phyloP scores from a whole-genome alignment of 2,888 invertebrate genomes.

The Lapara coniferarum region DNA sequence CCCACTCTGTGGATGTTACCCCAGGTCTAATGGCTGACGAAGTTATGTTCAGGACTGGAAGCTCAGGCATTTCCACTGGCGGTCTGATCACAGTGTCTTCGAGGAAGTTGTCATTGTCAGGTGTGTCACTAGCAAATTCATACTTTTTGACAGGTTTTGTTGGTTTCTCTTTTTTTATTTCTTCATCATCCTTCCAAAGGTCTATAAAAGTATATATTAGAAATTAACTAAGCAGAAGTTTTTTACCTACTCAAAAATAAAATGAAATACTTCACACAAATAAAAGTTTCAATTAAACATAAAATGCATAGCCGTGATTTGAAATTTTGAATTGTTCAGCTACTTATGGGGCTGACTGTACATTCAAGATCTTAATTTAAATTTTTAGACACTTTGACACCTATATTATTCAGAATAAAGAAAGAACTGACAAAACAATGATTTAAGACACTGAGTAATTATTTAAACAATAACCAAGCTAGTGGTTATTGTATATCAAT shows the following conservation, averaged over 20 bases:
- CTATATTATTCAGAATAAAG: not conserved
- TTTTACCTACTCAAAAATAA: no score
- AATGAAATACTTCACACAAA: no score
- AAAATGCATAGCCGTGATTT: no score
- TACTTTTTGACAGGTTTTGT: constrained; percentile 45
- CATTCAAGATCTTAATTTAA: no score
- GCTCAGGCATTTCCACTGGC: constrained; percentile 68
- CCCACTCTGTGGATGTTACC: constrained; percentile 90
- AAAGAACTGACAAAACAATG: no score
- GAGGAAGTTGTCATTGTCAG: constrained; percentile 67
- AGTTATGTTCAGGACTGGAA: constrained; percentile 88
- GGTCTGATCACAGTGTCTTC: constrained; percentile 69
- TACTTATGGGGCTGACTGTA: no score
- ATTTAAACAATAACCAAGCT: no score
- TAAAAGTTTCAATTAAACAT: no score
- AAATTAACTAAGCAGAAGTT: no score
- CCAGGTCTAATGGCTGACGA: constrained; percentile 70
- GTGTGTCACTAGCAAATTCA: constrained; percentile 48
- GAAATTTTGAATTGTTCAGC: no score
- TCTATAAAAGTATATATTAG: constrained; percentile 43
- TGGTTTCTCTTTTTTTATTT: constrained; percentile 44
- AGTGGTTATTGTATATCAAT: no score
- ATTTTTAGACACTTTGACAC: not conserved
- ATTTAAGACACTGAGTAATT: no score
- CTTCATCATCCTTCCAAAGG: constrained; percentile 76